A percentile compares a stretch with the other conserved stretches of the same genome.
Evolutionary conservation across 2,113 vertebrate genomes (phyloP).

Genomic region (Clupea harengus): DNA sequence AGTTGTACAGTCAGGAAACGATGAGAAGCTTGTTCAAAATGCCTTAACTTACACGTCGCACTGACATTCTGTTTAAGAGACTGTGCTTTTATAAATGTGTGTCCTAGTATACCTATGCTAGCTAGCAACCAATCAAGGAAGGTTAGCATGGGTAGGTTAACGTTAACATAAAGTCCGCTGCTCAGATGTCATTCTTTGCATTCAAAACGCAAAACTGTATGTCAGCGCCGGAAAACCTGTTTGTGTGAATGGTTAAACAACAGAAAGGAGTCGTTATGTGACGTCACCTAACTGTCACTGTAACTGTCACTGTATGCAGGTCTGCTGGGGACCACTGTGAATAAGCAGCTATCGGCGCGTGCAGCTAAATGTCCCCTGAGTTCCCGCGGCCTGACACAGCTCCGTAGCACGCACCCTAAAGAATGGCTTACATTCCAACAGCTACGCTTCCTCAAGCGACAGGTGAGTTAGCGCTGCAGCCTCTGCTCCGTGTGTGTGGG

Average conservation of each 20-base stretch:
- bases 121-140: too few species aligned
- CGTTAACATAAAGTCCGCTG: too few species aligned
- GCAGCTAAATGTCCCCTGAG: constrained; percentile 49
- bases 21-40: too few species aligned
- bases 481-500: not conserved
- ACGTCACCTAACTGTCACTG: not conserved
- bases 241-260: too few species aligned
- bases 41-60: too few species aligned
- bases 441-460: constrained; percentile 80
- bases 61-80: too few species aligned
- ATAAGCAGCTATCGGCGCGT: constrained; percentile 58
- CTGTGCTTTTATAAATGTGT: too few species aligned
- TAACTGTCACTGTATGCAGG: constrained; percentile 55
- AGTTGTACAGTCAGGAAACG: not conserved
- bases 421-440: constrained; percentile 82
- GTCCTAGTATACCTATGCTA: too few species aligned
- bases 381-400: constrained; percentile 60
- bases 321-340: constrained; percentile 65
- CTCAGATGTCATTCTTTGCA: too few species aligned
- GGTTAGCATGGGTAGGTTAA: too few species aligned
- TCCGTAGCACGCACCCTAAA: constrained; percentile 60
- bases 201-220: not conserved
- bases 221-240: not conserved
- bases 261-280: too few species aligned
- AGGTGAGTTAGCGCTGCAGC: constrained; percentile 69